Evolutionary conservation across 2,113 vertebrate species (phyloP).

Genomic region (Gnathonemus longibarbis): DNA sequence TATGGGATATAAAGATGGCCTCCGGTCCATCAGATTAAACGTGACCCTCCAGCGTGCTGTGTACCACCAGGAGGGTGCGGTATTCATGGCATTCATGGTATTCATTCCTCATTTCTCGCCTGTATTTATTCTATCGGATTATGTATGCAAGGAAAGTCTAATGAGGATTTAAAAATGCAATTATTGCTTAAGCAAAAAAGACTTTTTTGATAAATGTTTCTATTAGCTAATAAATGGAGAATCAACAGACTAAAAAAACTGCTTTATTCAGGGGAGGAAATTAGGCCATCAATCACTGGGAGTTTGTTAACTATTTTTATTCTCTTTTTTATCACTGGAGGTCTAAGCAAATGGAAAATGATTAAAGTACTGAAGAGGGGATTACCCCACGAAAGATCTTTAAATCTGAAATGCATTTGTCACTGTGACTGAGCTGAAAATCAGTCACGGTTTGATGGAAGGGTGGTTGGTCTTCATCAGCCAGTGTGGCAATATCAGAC

Average conservation of each 20-base stretch:
- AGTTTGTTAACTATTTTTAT: conserved; percentile 82
- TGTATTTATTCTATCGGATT: conserved; percentile 73
- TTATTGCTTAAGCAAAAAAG: conserved; percentile 77
- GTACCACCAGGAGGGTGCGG: conserved; percentile 45
- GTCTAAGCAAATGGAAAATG: conserved; percentile 45
- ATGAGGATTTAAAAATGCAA: conserved; percentile 87
- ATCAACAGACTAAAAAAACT: conserved; percentile 95
- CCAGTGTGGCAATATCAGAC: conserved; percentile 41
- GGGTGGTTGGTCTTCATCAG: conserved; percentile 11
- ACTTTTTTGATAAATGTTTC: conserved; percentile 90
- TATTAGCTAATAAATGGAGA: conserved; percentile 95
- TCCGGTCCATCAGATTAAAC: neutral
- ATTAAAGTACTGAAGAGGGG: conserved; percentile 29
- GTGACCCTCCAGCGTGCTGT: conserved; percentile 40
- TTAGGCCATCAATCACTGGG: conserved; percentile 96
- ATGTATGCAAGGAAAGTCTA: conserved; percentile 71
- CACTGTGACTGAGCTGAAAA: conserved; percentile 31
- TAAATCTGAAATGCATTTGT: conserved; percentile 16
- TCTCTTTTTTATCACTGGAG: conserved; percentile 36
- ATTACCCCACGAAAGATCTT: conserved; percentile 35
- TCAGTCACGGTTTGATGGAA: conserved; percentile 28
- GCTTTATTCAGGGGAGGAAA: conserved; percentile 90
- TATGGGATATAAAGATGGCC: conserved; percentile 4
- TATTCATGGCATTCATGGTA: conserved; percentile 28
- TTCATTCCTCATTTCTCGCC: conserved; percentile 61